A percentile compares a stretch with the other conserved stretches of the same genome.
phyloP scores from a whole-genome alignment of 2,797 vertebrate genomes.

The Smutsia temminckii region DNA sequence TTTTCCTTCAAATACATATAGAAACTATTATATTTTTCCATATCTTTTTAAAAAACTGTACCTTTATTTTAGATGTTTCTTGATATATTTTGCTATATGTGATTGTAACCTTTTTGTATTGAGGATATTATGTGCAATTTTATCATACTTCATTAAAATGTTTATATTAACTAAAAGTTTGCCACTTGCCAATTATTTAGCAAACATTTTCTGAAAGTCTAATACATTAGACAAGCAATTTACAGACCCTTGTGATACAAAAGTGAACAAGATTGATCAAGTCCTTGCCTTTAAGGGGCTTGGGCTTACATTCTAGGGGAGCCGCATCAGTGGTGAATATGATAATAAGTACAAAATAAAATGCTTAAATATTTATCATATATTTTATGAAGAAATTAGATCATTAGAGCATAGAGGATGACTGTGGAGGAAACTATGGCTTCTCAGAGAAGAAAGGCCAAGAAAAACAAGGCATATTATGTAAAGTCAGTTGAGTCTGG shows the following conservation, averaged over 20 bases:
- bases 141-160: not conserved
- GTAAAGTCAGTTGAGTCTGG: not conserved
- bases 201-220: not conserved
- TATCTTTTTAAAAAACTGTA: not conserved
- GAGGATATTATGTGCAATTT: not conserved
- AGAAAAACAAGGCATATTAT: not conserved
- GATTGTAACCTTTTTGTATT: not conserved
- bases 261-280: not conserved
- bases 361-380: not conserved
- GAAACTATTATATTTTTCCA: not conserved
- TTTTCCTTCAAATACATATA: slow-evolving; percentile 3
- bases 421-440: not conserved
- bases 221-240: not conserved
- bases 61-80: not conserved
- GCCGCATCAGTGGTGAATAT: not conserved
- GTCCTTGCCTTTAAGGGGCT: not conserved
- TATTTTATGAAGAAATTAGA: not conserved
- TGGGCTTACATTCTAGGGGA: not conserved
- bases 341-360: not conserved
- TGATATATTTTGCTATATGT: not conserved
- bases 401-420: not conserved
- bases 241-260: not conserved
- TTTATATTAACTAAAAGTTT: not conserved
- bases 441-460: not conserved
- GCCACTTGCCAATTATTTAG: not conserved